Evolutionary conservation across 2,797 vertebrate species (phyloP).

Genomic region (Sarcophilus harrisii): DNA sequence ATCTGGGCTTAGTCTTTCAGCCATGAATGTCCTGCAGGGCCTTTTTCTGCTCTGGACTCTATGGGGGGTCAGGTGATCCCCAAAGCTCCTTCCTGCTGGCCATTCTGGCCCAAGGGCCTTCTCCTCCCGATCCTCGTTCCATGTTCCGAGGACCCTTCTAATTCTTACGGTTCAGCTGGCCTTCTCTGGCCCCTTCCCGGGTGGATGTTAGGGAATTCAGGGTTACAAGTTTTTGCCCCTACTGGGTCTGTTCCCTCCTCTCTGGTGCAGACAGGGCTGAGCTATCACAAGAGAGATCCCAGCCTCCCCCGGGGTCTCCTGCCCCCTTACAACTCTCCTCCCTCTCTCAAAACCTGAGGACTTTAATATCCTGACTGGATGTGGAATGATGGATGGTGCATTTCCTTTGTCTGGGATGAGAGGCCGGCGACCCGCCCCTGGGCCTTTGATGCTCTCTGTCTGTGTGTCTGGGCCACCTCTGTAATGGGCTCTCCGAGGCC

Average conservation of each 20-base stretch:
- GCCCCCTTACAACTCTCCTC: background rate
- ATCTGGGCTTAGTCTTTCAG: background rate
- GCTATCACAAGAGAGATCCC: background rate
- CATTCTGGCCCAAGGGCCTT: too few relatives aligned
- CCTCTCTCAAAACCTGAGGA: background rate
- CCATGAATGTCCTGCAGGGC: background rate
- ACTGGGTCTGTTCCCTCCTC: background rate
- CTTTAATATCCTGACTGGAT: background rate
- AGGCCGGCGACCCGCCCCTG: background rate
- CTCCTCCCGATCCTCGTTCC: too few relatives aligned
- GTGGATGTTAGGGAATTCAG: too few relatives aligned
- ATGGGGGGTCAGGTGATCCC: too few relatives aligned
- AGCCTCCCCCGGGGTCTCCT: background rate
- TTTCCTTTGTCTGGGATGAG: background rate
- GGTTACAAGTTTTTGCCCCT: background rate
- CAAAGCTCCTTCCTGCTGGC: too few relatives aligned
- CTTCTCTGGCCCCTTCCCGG: too few relatives aligned
- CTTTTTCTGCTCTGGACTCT: too few relatives aligned
- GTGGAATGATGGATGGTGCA: background rate
- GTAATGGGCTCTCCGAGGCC: too few relatives aligned
- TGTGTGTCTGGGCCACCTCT: slow-evolving; percentile 37
- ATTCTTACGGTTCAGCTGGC: background rate
- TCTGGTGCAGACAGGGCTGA: background rate
- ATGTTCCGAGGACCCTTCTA: too few relatives aligned
- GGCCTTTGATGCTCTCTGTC: slow-evolving; percentile 35